A percentile compares a stretch with the other conserved stretches of the same genome.
Evolutionary conservation across 2,797 vertebrate species (phyloP).

Genomic region (Aphelocoma californica): DNA sequence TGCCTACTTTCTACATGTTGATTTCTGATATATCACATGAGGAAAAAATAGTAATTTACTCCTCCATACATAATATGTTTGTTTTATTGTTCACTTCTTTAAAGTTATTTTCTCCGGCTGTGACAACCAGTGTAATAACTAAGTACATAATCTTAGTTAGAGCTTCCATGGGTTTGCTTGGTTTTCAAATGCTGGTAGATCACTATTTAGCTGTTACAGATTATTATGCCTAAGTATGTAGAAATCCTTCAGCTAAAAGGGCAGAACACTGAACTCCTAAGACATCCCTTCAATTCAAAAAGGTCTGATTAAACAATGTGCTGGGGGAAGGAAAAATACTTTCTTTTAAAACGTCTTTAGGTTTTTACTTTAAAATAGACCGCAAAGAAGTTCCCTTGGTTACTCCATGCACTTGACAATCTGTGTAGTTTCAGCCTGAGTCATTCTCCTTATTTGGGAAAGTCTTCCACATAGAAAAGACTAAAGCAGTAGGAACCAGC

Average conservation of each 20-base stretch:
- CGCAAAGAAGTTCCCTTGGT: slow-evolving; percentile 36
- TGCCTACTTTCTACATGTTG: not conserved
- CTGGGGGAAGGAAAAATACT: not conserved
- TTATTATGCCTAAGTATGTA: not conserved
- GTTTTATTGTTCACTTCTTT: not conserved
- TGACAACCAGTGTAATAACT: not conserved
- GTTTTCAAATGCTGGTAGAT: not conserved
- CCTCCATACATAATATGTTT: not conserved
- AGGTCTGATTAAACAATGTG: not conserved
- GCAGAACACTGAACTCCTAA: not conserved
- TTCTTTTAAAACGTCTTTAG: not conserved
- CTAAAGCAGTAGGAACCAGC: slow-evolving; percentile 34
- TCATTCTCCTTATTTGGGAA: slow-evolving; percentile 56
- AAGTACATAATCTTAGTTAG: not conserved
- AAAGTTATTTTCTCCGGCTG: not conserved
- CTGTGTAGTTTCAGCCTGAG: slow-evolving; percentile 41
- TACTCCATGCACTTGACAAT: slow-evolving; percentile 26
- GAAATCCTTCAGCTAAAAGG: not conserved
- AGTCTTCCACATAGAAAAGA: slow-evolving; percentile 28
- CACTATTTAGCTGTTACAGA: not conserved
- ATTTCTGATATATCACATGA: not conserved
- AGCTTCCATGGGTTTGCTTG: not conserved
- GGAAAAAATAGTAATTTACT: not conserved
- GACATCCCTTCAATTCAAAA: not conserved
- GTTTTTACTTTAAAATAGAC: slow-evolving; percentile 28